Base-by-base conservation (phyloP, 2,113 vertebrate species). In the Oreochromis niloticus region DNA sequence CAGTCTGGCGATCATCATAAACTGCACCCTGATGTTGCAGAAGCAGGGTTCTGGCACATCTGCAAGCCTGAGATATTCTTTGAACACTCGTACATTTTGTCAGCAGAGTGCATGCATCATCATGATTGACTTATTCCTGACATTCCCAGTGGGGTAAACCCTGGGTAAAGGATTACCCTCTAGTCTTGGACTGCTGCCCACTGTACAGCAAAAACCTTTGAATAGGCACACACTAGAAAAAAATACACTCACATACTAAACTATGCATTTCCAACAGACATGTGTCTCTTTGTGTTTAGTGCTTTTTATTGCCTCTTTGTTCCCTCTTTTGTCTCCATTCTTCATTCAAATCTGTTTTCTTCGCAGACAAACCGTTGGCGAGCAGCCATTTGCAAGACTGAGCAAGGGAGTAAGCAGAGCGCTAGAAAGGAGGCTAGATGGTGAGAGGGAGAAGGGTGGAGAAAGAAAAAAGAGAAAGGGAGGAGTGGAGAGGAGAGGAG, bases 1-100 rank as follows among this genome's bases (percentile, higher is more conserved):
- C 87, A 83, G 86, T 93, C 93, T 92, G 89, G 86, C 87, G 82
- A 92, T 94, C 91, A 89, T 94, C 84, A 89, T 85, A 92, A 92
- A 91, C 89, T 90, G 93, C 80, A 87, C 86, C 89, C 84, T 88
- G 92, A 92, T 85, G 94, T 87, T n/a, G 41, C 83, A 54, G 27
- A 83, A 86, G 90, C 91, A 73, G 92, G 83, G 80, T 86, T 89
- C 87, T 90, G 88, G 91, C 88, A 89, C 91, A 94, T 94, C 93
- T 96, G 95, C 94, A 90, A 88, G 86, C 82, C 73, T 86, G 78
- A 95, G 95, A 95, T 95, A 95, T 95, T 95, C 90, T 89, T 92
- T 89, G 59, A 85, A 90, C 92, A 91, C 41, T 56, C 30, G 50
- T 87, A 75, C 52, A 56, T 84, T 85, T 94, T 79, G 85, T 90